Conservation (phyloP, 2,888 invertebrate genomes). For the Hyposoter didymator region DNA sequence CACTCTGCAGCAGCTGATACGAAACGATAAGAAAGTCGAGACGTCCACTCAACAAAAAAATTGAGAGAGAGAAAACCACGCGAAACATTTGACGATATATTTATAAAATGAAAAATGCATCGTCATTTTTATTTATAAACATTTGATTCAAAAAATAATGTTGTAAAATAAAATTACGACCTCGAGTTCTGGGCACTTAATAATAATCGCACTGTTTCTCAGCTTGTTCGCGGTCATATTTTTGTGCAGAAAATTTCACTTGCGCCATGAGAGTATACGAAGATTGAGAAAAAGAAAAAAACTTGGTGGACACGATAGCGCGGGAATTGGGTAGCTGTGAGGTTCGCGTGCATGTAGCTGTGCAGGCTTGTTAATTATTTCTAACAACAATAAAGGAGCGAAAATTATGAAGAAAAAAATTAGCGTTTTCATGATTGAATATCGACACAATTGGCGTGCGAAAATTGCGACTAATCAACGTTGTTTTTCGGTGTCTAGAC, state of each 20-base stretch:
- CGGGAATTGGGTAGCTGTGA: constrained; percentile 59
- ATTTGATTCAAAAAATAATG: not conserved
- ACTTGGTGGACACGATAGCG: constrained; percentile 50
- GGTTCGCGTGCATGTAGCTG: constrained; percentile 52
- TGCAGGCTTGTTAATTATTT: constrained; percentile 42
- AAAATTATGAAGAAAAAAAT: constrained; percentile 9
- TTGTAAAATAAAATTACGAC: constrained; percentile 28
- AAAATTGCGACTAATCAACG: constrained; percentile 47
- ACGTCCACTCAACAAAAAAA: constrained; percentile 43
- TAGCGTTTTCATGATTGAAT: constrained; percentile 49
- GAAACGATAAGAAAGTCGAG: constrained; percentile 67
- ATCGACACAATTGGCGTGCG: constrained; percentile 59
- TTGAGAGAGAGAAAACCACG: constrained; percentile 51
- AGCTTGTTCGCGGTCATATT: constrained; percentile 7
- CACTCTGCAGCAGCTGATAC: constrained; percentile 74
- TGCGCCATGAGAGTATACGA: not conserved
- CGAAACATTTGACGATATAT: constrained; percentile 11
- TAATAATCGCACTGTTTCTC: constrained; percentile 26
- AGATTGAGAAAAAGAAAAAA: not conserved
- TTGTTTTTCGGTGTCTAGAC: constrained; percentile 3
- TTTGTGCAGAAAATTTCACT: constrained; percentile 6
- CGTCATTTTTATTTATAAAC: not conserved
- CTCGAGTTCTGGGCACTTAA: constrained; percentile 49
- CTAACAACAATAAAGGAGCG: not conserved
- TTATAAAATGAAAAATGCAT: not conserved